phyloP scores from a whole-genome alignment of 2,888 invertebrate genomes.

The Rhaphigaster nebulosa region DNA sequence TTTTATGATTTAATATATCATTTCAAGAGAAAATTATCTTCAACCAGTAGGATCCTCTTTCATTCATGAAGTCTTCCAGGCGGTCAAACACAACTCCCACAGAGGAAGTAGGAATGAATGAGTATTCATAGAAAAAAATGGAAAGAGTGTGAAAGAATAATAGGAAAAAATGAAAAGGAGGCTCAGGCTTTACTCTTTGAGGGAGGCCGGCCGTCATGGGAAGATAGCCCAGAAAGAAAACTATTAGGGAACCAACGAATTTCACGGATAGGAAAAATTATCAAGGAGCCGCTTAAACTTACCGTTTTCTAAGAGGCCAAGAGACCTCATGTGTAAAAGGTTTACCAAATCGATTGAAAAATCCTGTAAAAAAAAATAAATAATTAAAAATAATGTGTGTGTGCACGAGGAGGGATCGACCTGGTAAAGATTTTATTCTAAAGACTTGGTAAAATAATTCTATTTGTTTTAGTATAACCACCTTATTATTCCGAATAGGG shows the following conservation, averaged over 20 bases:
- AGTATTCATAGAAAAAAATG: slow-evolving; percentile 21
- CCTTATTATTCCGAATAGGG: too few species aligned
- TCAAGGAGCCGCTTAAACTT: slow-evolving; percentile 34
- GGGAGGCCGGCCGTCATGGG: slow-evolving; percentile 54
- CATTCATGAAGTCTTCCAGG: slow-evolving; percentile 31
- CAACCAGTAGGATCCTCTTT: neutral
- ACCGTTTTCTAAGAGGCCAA: neutral
- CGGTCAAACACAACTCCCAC: slow-evolving; percentile 11
- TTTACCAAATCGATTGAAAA: neutral
- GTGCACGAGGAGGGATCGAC: too few species aligned
- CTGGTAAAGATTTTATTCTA: too few species aligned
- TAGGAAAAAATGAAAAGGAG: slow-evolving; percentile 46
- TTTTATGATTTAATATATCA: neutral
- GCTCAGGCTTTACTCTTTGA: slow-evolving; percentile 47
- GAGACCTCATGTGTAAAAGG: slow-evolving; percentile 29
- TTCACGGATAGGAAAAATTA: slow-evolving; percentile 48
- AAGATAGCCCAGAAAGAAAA: slow-evolving; percentile 55
- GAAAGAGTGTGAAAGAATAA: slow-evolving; percentile 42
- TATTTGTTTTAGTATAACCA: too few species aligned
- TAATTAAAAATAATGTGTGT: too few species aligned
- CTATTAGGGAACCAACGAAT: slow-evolving; percentile 45
- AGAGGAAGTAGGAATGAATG: slow-evolving; percentile 49
- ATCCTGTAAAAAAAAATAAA: neutral
- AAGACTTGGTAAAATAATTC: too few species aligned
- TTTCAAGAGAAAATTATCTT: neutral